These are phyloP conservation scores for Peromyscus attwateri DNA, from an alignment of 2,797 vertebrate species.

Conservation along the genomic window DNA sequence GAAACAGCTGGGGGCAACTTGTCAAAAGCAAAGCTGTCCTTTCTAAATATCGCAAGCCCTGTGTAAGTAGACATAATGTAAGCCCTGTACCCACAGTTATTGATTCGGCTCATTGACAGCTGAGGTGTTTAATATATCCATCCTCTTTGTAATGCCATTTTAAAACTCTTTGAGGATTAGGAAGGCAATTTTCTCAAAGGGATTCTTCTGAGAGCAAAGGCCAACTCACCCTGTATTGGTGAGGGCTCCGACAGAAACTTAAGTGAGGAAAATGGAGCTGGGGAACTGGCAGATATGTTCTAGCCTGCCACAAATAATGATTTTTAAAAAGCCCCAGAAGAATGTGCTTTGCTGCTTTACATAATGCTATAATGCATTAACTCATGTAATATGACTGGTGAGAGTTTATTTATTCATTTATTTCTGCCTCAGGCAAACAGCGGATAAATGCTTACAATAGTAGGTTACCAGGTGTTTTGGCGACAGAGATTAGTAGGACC, in stretches of 20 bases:
- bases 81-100: slow-evolving; percentile 68
- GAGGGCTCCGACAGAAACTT: slow-evolving; percentile 49
- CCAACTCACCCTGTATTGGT: slow-evolving; percentile 38
- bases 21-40: slow-evolving; percentile 74
- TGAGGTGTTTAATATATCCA: slow-evolving; percentile 69
- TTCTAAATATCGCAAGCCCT: slow-evolving; percentile 75
- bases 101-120: slow-evolving; percentile 79
- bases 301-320: slow-evolving; percentile 78
- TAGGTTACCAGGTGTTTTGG: slow-evolving; percentile 68
- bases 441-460: slow-evolving; percentile 77
- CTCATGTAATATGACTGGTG: slow-evolving; percentile 67
- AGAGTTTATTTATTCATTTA: slow-evolving; percentile 83
- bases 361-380: slow-evolving; percentile 75
- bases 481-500: slow-evolving; percentile 65
- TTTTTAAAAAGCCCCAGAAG: slow-evolving; percentile 81
- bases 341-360: slow-evolving; percentile 76
- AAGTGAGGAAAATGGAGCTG: slow-evolving; percentile 57
- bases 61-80: slow-evolving; percentile 74
- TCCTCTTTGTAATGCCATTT: slow-evolving; percentile 39
- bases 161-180: slow-evolving; percentile 67
- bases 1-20: slow-evolving; percentile 73
- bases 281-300: slow-evolving; percentile 62
- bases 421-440: slow-evolving; percentile 81
- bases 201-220: slow-evolving; percentile 74
- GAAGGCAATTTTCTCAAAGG: slow-evolving; percentile 71